Evolutionary conservation across 2,113 vertebrate species (phyloP).

Genomic region (Turdus rufiventris): DNA sequence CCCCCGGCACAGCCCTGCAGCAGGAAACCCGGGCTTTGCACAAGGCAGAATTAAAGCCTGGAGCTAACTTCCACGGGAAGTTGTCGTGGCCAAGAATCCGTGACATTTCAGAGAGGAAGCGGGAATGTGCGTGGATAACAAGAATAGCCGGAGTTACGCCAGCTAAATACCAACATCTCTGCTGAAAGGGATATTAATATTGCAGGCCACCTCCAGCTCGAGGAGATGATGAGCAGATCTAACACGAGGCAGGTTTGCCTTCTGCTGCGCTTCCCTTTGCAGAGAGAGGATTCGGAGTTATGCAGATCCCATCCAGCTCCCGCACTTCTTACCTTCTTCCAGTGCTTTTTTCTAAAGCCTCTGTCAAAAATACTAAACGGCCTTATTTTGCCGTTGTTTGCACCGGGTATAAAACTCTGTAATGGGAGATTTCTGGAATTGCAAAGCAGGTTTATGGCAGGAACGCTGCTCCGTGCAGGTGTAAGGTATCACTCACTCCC

Average conservation of each 20-base stretch:
- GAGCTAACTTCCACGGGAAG: constrained; percentile 12
- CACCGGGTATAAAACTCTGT: background rate
- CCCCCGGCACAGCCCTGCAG: background rate
- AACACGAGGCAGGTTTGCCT: background rate
- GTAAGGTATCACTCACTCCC: constrained; percentile 21
- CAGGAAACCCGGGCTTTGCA: background rate
- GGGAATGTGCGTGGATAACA: background rate
- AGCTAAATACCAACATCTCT: constrained; percentile 18
- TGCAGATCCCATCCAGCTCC: background rate
- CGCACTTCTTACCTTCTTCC: background rate
- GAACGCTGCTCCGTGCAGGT: background rate
- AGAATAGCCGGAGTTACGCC: background rate
- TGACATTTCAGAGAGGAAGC: constrained; percentile 29
- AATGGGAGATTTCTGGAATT: background rate
- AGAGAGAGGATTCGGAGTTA: fast-evolving
- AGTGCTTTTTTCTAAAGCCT: background rate
- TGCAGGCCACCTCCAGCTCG: background rate
- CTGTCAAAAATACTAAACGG: background rate
- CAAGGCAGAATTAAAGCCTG: background rate
- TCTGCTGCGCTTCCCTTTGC: background rate
- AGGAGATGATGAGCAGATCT: background rate
- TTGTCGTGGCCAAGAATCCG: background rate
- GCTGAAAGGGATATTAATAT: background rate
- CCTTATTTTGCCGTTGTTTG: background rate
- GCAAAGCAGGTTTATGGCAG: background rate